Conservation (phyloP, 2,113 vertebrate species). For the Alethe diademata region DNA sequence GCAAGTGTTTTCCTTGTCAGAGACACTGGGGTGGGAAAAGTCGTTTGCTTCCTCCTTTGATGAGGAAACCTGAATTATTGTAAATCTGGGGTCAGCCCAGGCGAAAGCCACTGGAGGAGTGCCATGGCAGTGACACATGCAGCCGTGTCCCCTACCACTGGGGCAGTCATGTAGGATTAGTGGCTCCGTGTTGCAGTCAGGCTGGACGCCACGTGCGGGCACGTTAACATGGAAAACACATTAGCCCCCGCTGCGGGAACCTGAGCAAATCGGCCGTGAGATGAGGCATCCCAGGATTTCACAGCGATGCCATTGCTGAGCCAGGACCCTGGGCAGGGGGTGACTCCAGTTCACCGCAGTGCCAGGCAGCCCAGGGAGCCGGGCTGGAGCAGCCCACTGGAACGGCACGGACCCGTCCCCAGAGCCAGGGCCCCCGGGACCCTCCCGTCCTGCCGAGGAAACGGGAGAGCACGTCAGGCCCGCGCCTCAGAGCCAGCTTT, state of each 20-base stretch:
- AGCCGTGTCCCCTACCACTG: background rate
- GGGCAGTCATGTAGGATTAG: background rate
- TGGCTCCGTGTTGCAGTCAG: background rate
- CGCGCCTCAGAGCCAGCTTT: background rate
- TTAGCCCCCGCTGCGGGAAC: constrained; percentile 11
- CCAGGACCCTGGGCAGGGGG: rapidly evolving
- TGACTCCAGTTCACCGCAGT: rapidly evolving
- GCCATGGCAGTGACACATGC: rapidly evolving
- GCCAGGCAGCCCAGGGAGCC: rapidly evolving
- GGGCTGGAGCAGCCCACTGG: rapidly evolving
- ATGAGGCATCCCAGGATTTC: background rate
- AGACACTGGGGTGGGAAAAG: too few relatives aligned
- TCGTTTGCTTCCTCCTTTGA: rapidly evolving
- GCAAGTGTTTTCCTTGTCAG: background rate
- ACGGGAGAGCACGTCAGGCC: background rate
- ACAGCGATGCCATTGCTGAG: background rate
- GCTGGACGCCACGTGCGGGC: background rate
- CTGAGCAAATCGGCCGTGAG: background rate
- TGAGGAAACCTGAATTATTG: background rate
- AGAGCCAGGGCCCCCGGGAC: rapidly evolving
- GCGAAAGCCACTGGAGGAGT: background rate
- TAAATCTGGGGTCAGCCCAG: background rate
- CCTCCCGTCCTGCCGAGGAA: rapidly evolving
- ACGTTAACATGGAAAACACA: constrained; percentile 44
- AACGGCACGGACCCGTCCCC: rapidly evolving